These are phyloP conservation scores for Archivesica marissinica DNA, from an alignment of 1,140 invertebrate genomes.

Conservation along the genomic window DNA sequence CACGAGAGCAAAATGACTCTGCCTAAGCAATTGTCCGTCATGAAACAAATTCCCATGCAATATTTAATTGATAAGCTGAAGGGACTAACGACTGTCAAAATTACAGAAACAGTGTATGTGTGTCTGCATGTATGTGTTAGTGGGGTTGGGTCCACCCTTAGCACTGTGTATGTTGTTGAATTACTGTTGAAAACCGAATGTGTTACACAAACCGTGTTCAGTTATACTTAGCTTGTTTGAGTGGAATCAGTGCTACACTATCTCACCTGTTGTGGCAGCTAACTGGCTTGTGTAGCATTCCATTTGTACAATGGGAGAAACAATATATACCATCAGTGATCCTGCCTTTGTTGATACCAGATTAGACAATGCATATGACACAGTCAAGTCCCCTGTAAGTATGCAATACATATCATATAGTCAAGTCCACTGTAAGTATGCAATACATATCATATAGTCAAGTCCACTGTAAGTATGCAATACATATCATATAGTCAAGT, in stretches of 20 bases:
- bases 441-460: background rate
- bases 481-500: background rate
- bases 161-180: background rate
- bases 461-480: background rate
- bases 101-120: background rate
- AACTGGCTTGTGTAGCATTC: background rate
- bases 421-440: background rate
- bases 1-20: too few relatives aligned
- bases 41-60: too few relatives aligned
- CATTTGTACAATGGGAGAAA: constrained; percentile 24
- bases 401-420: background rate
- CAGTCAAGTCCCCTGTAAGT: background rate
- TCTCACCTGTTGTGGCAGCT: constrained; percentile 17
- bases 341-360: background rate
- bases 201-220: background rate
- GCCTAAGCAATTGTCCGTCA: too few relatives aligned
- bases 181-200: too few relatives aligned
- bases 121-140: background rate
- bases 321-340: constrained; percentile 3
- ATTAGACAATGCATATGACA: constrained; percentile 21
- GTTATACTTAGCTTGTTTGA: background rate
- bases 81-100: background rate
- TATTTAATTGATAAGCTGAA: too few relatives aligned
- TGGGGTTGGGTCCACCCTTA: background rate
- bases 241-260: background rate